phyloP scores from a whole-genome alignment of 2,888 invertebrate genomes.

The Thera britannica region DNA sequence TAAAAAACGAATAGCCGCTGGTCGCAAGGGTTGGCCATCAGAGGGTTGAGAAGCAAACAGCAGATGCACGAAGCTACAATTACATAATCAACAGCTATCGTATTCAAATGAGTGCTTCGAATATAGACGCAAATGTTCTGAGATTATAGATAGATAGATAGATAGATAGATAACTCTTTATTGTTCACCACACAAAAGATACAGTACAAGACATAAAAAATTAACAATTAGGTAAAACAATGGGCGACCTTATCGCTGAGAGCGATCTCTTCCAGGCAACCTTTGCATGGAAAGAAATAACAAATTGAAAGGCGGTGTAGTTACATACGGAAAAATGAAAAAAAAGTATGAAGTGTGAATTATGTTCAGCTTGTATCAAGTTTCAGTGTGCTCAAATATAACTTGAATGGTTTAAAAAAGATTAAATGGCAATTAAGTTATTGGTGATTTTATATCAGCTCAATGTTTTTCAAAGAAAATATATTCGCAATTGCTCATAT shows the following conservation, averaged over 20 bases:
- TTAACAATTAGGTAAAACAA: too few relatives aligned
- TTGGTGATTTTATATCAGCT: background rate
- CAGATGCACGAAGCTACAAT: slow-evolving; percentile 78
- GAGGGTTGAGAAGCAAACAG: slow-evolving; percentile 69
- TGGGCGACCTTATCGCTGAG: too few relatives aligned
- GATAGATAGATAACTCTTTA: too few relatives aligned
- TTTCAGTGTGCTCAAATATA: slow-evolving; percentile 16
- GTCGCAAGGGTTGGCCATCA: slow-evolving; percentile 70
- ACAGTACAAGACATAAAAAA: too few relatives aligned
- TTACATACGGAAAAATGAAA: too few relatives aligned
- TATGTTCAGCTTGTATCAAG: slow-evolving; percentile 17
- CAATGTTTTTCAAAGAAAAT: too few relatives aligned
- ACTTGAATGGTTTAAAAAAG: background rate
- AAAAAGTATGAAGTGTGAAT: too few relatives aligned
- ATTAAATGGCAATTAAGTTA: background rate
- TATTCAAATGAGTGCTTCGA: slow-evolving; percentile 74
- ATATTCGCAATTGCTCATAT: background rate
- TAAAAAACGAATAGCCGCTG: slow-evolving; percentile 80
- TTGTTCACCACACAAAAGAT: too few relatives aligned
- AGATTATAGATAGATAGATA: too few relatives aligned
- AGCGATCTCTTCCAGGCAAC: too few relatives aligned
- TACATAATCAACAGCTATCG: slow-evolving; percentile 79
- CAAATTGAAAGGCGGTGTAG: too few relatives aligned
- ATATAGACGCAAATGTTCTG: slow-evolving; percentile 43
- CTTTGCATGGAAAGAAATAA: too few relatives aligned